phyloP scores from a whole-genome alignment of 2,113 vertebrate species.

The Catagonus wagneri region DNA sequence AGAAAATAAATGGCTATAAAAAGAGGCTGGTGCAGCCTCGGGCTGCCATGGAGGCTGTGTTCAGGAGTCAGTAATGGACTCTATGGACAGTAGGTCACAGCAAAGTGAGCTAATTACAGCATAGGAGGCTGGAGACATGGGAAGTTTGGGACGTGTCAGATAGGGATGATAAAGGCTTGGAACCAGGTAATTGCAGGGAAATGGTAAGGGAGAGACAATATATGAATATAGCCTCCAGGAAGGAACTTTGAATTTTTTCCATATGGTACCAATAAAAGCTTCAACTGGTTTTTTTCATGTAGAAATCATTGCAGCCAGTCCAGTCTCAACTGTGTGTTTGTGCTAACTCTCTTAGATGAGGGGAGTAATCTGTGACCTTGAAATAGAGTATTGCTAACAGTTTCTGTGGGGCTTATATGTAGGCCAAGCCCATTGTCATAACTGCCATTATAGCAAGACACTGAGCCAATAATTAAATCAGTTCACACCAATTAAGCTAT shows the following conservation, averaged over 20 bases:
- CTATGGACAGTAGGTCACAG: background rate
- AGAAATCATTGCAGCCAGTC: background rate
- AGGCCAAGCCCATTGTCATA: background rate
- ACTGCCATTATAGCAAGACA: background rate
- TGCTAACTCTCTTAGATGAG: background rate
- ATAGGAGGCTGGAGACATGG: background rate
- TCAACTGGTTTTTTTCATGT: background rate
- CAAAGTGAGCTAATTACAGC: background rate
- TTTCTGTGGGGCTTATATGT: background rate
- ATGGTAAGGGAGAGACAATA: background rate
- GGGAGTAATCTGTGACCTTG: constrained; percentile 15
- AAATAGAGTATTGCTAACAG: background rate
- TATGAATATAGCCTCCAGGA: background rate
- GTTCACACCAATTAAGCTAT: background rate
- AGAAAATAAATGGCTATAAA: background rate
- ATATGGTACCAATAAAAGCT: constrained; percentile 29
- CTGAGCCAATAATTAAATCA: constrained; percentile 3
- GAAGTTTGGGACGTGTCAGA: background rate
- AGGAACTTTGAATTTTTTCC: constrained; percentile 5
- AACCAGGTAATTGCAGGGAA: background rate
- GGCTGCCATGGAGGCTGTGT: background rate
- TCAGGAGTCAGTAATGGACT: background rate
- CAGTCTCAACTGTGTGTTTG: background rate
- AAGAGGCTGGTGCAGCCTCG: background rate
- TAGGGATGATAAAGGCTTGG: background rate